Conservation (phyloP, 2,797 vertebrate genomes). For the Onychomys arenicola region DNA sequence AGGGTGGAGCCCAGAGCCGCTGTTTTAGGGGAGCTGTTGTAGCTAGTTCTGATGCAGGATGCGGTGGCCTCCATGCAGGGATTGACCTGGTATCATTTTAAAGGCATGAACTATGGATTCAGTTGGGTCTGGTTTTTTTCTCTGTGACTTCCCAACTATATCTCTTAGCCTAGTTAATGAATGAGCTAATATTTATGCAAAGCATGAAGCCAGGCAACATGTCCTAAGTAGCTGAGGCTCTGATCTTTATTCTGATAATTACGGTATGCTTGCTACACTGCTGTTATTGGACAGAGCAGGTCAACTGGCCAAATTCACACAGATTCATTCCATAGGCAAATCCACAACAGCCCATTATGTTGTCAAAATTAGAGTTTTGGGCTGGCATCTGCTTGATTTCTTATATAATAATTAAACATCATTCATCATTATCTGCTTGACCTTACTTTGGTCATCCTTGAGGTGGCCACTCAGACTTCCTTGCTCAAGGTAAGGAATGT, state of each 20-base stretch:
- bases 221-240: not conserved
- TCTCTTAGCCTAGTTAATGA: not conserved
- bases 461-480: not conserved
- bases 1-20: not conserved
- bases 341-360: not conserved
- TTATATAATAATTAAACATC: not conserved
- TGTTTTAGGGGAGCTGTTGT: not conserved
- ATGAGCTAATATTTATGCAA: not conserved
- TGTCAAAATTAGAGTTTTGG: constrained; percentile 6
- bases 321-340: not conserved
- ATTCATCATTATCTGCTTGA: not conserved
- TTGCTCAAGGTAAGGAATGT: not conserved
- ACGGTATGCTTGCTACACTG: not conserved
- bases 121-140: not conserved
- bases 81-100: not conserved
- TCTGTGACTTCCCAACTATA: not conserved
- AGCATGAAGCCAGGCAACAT: not conserved
- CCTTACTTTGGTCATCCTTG: not conserved
- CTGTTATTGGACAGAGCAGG: not conserved
- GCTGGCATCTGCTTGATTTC: not conserved
- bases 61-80: no score
- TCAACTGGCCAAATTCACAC: not conserved
- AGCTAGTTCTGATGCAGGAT: not conserved
- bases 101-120: not conserved
- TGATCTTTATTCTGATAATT: not conserved